A percentile compares a stretch with the other conserved stretches of the same genome.
phyloP scores from a whole-genome alignment of 2,113 vertebrate genomes.

The Ramphastos sulfuratus region DNA sequence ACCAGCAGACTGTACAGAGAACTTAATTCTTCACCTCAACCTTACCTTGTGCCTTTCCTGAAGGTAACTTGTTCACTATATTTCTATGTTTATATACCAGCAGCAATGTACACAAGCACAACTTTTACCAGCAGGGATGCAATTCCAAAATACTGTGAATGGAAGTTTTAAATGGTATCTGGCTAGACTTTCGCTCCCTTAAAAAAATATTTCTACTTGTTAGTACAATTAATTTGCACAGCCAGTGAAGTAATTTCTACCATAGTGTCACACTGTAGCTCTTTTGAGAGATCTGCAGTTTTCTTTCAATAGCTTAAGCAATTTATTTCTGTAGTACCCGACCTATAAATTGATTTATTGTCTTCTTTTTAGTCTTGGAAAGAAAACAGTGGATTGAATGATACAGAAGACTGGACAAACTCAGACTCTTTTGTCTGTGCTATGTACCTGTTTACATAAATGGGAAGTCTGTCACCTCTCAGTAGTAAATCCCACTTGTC shows the following conservation, averaged over 20 bases:
- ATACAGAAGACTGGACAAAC: not conserved
- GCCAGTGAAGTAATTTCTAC: not conserved
- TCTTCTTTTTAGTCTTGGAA: not conserved
- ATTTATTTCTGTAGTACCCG: not conserved
- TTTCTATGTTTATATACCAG: not conserved
- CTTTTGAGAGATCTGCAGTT: not conserved
- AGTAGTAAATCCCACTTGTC: not conserved
- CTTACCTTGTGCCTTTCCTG: conserved; percentile 99
- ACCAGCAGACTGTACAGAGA: conserved; percentile 96
- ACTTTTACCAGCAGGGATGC: not conserved
- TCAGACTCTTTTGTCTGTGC: not conserved
- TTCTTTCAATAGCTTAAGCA: not conserved
- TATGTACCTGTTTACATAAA: not conserved
- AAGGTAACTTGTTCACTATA: conserved; percentile 79
- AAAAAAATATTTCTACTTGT: not conserved
- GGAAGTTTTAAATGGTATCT: not conserved
- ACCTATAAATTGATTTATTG: not conserved
- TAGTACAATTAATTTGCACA: not conserved
- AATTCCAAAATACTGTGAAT: not conserved
- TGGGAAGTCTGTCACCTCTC: not conserved
- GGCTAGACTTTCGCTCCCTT: not conserved
- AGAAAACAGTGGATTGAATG: not conserved
- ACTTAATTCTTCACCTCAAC: conserved; percentile 97
- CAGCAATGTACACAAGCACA: not conserved
- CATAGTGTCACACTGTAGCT: not conserved